Base-by-base conservation (phyloP, 2,888 invertebrate genomes). In the Cotesia congregata region DNA sequence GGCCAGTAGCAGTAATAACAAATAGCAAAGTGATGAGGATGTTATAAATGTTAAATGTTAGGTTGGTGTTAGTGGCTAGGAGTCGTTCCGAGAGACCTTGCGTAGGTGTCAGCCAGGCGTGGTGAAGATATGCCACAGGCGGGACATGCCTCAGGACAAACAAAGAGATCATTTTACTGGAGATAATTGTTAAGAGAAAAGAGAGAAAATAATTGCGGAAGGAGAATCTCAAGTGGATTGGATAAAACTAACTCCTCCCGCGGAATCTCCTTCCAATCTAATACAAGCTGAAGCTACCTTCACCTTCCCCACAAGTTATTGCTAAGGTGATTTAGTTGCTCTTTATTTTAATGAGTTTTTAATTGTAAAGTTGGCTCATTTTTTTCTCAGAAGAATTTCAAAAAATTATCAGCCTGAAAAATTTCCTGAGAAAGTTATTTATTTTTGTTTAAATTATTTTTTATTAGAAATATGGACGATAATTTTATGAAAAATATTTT, bases 241-340 rank as follows among this genome's bases (percentile, higher is more conserved):
- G 88, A 87, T 85, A 85, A 12, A 84, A 86, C 83, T 83, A 87
- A 87, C 88, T 87, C 88, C 88, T 86, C 88, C 88, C 86, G 88
- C 85, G 82, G 84, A 86, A 87, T 86, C 84, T 83, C 80, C 84
- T 80, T 81, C 83, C 85, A 84, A 84, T 84, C 85, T 84, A 67
- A 68, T 41, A 83, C 74, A 82, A 90, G 90, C 90, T 90, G 90
- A 89, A 90, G 85, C 89, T 30, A 30, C 30, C 30, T 30, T 30
- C 30, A 30, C 30, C 30, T 30, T 30, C 30, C 30, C 30, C 30
- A 30, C 30, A 2, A 2, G 30, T 3, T 30, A 30, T 30, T 30
- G 30, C 30, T 30, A 30, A 30, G 30, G 30, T 30, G 30, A 30
- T 30, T 30, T 30, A 30, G 30, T 30, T 30, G 30, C 30, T 30